Conservation (phyloP, 1,140 invertebrate species). For the Pissodes strobi region DNA sequence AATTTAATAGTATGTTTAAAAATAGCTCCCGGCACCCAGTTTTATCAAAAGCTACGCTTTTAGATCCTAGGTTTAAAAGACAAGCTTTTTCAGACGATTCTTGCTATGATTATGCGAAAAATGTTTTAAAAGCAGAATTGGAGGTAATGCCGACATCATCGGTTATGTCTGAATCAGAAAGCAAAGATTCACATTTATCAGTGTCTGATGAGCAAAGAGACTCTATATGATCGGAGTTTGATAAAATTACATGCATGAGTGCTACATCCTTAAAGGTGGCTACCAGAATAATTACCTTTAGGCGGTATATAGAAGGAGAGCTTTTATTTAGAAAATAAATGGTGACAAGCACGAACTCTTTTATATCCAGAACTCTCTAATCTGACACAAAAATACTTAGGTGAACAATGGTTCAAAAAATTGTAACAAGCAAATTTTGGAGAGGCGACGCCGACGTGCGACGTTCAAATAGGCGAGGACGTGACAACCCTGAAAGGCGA, state of each 20-base stretch:
- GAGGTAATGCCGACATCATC: slow-evolving; percentile 39
- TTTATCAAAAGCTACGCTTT: slow-evolving; percentile 44
- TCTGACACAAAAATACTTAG: neutral
- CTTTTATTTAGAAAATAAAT: slow-evolving; percentile 45
- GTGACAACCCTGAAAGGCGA: no score
- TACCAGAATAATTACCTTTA: slow-evolving; percentile 43
- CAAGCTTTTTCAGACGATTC: slow-evolving; percentile 40
- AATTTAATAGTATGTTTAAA: slow-evolving; percentile 43
- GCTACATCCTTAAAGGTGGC: slow-evolving; percentile 38
- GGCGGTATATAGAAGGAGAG: slow-evolving; percentile 45
- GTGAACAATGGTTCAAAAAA: no score
- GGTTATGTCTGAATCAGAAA: slow-evolving; percentile 28
- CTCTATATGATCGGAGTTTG: slow-evolving; percentile 44
- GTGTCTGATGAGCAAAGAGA: slow-evolving; percentile 27
- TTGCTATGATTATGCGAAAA: slow-evolving; percentile 45
- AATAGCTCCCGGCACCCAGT: slow-evolving; percentile 42
- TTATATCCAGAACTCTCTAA: slow-evolving; percentile 3
- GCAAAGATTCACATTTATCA: slow-evolving; percentile 37
- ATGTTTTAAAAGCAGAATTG: slow-evolving; percentile 46
- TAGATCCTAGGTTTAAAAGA: slow-evolving; percentile 42
- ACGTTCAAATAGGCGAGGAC: no score
- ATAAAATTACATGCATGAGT: slow-evolving; percentile 34
- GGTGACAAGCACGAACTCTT: neutral
- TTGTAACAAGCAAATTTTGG: no score
- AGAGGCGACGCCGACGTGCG: no score